Conservation (phyloP, 1,140 invertebrate species). For the Drosophila lowei region DNA sequence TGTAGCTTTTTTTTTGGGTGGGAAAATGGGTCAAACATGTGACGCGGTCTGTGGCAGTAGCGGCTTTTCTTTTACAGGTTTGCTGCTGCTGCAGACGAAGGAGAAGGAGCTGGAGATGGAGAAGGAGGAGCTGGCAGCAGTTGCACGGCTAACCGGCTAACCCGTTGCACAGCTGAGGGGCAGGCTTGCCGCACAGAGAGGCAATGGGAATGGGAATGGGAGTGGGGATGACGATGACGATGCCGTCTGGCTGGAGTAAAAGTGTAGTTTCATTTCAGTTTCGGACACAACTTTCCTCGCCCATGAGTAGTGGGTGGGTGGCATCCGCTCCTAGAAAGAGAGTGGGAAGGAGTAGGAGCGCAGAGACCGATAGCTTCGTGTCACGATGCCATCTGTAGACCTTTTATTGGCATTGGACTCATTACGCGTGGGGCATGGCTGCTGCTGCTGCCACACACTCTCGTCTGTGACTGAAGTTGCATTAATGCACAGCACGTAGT, state of each 20-base stretch:
- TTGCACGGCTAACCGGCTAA: conserved; percentile 47
- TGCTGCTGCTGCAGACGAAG: conserved; percentile 9
- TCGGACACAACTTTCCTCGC: conserved; percentile 42
- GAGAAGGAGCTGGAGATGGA: conserved; percentile 1
- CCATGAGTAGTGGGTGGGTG: conserved; percentile 17
- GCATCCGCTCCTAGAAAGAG: too few species aligned
- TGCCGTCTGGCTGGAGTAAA: conserved; percentile 50
- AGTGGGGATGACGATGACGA: not conserved
- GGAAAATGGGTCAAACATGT: conserved; percentile 72
- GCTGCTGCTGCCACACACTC: conserved; percentile 7
- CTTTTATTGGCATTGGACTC: conserved; percentile 63
- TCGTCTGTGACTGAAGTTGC: conserved; percentile 9
- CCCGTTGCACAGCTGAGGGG: conserved; percentile 17
- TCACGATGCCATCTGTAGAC: conserved; percentile 21
- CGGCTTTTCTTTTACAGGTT: conserved; percentile 68
- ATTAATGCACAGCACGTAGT: conserved; percentile 71
- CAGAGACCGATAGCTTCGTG: conserved; percentile 13
- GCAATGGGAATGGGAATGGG: too few species aligned
- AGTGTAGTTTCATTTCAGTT: conserved; percentile 72
- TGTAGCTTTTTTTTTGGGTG: conserved; percentile 19
- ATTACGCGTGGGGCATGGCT: conserved; percentile 41
- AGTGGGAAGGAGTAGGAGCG: conserved; percentile 5
- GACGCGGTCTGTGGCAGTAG: conserved; percentile 40
- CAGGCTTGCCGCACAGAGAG: not conserved
- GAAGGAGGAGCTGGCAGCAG: not conserved